phyloP scores from a whole-genome alignment of 1,140 invertebrate species.

The Bombus waltoni region DNA sequence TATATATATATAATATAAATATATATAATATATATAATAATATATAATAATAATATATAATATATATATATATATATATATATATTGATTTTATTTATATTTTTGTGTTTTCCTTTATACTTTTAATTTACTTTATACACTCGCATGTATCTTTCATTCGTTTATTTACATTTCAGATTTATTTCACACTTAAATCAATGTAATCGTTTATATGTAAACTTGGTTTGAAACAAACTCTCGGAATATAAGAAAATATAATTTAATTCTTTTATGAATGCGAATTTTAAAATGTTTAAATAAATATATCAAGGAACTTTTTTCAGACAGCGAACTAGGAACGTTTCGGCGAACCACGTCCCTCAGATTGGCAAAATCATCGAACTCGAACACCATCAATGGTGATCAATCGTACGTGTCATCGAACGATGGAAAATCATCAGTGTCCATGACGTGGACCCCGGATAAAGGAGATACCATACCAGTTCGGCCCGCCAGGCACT shows the following conservation, averaged over 20 bases:
- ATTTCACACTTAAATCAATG: not conserved
- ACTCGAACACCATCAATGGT: constrained; percentile 20
- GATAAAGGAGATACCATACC: constrained; percentile 44
- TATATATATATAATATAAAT: too few species aligned
- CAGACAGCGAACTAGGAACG: constrained; percentile 73
- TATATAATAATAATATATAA: too few species aligned
- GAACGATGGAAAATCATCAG: constrained; percentile 28
- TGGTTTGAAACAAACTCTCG: not conserved
- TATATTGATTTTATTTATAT: not conserved
- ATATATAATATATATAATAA: too few species aligned
- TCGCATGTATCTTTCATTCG: not conserved
- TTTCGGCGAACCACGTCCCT: constrained; percentile 71
- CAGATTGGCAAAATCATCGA: constrained; percentile 64
- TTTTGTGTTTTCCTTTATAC: not conserved
- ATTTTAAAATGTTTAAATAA: not conserved
- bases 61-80: not conserved
- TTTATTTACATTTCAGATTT: not conserved
- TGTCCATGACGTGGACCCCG: constrained; percentile 25
- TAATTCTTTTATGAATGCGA: not conserved
- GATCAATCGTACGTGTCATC: constrained; percentile 51
- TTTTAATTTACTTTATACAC: not conserved
- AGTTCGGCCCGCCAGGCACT: constrained; percentile 58
- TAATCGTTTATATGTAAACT: not conserved
- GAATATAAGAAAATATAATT: not conserved
- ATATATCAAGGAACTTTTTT: constrained; percentile 38